phyloP scores from a whole-genome alignment of 2,113 vertebrate species.

The Sarotherodon lohbergeri region DNA sequence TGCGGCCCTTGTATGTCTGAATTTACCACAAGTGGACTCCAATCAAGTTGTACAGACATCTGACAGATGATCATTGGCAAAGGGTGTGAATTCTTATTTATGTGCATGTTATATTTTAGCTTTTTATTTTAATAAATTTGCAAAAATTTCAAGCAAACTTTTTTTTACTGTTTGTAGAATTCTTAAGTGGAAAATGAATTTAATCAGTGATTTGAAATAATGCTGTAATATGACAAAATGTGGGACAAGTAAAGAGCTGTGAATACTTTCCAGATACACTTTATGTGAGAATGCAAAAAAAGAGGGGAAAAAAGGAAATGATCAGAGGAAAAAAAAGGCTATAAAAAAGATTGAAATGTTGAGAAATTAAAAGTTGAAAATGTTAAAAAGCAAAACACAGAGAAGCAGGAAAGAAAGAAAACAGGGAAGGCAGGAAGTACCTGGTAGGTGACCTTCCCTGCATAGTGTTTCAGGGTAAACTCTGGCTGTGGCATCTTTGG shows the following conservation, averaged over 20 bases:
- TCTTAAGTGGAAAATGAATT: background rate
- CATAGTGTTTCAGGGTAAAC: slow-evolving; percentile 94
- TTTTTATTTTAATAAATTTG: background rate
- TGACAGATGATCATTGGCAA: background rate
- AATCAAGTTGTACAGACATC: background rate
- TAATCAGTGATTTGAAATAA: background rate
- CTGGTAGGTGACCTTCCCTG: slow-evolving; percentile 96
- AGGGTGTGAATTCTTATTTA: background rate
- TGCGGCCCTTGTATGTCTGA: background rate
- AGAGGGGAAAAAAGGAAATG: accelerated
- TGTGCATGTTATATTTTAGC: background rate
- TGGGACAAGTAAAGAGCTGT: background rate
- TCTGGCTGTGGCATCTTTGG: slow-evolving; percentile 97
- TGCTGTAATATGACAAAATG: background rate
- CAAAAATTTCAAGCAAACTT: background rate
- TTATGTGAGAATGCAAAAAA: background rate
- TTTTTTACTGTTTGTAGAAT: background rate
- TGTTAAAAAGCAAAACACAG: background rate
- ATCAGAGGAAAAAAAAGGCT: background rate
- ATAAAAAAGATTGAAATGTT: background rate
- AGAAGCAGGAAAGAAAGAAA: background rate
- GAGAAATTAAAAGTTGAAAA: background rate
- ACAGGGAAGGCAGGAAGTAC: slow-evolving; percentile 41
- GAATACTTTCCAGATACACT: background rate
- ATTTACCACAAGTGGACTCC: background rate